Base-by-base conservation (phyloP, 2,888 invertebrate species). In the Xiphydria camelus region DNA sequence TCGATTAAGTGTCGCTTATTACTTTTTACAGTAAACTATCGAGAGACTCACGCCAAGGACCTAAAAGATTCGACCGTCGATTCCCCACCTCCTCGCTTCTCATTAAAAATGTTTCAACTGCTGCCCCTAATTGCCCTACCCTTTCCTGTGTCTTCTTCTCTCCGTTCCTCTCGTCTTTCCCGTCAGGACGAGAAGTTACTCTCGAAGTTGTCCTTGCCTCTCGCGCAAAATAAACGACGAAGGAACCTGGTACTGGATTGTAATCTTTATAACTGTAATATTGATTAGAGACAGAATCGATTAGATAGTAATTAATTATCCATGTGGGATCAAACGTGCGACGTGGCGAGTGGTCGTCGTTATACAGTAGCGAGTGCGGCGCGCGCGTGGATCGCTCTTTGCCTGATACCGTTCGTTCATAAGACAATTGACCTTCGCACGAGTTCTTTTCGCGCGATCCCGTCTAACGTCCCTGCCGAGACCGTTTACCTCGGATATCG, bases 291-390 rank as follows among this genome's bases (percentile, higher is more conserved):
- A 49, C 48, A 46, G 40, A 44, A 58, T 58, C 53, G 49, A 58
- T 62, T 62, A 62, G 58, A 40, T 64, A 62, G 51, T 57, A 55
- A 63, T 60, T 60, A 64, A 65, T 61, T 56, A 49, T 44, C 37
- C 43, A 44, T 44, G 15, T 32, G 31, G 37, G 22, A 38, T 38
- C 19, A 26, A 43, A 37, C 29, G 32, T 10, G 29, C 29, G 10
- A 29, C 2, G 2, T 9, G n/a, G 29, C 29, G 12, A 14, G 14
- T 14, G 29, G 29, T 29, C 5, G 14, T 29, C 29, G 29, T n/a
- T n/a, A n/a, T n/a, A n/a, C n/a, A n/a, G n/a, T n/a, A n/a, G n/a
- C n/a, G n/a, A n/a, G n/a, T n/a, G n/a, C n/a, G n/a, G n/a, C n/a
- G n/a, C n/a, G n/a, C n/a, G n/a, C n/a, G n/a, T n/a, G n/a, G n/a